These are phyloP conservation scores for Melieria crassipennis DNA, from an alignment of 2,888 invertebrate species.

Conservation along the genomic window DNA sequence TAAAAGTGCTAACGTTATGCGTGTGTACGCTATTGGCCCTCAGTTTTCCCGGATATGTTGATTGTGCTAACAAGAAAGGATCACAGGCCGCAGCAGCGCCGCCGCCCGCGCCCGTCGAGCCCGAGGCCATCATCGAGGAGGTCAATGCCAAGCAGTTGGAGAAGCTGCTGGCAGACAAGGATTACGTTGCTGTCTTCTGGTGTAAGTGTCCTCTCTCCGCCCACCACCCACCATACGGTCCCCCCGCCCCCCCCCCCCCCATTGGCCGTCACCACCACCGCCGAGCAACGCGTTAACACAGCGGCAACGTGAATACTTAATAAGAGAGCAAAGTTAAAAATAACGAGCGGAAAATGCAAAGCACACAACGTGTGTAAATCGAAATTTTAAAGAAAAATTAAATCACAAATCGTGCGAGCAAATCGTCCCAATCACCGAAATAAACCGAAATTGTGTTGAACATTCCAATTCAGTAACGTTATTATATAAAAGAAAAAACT, in stretches of 20 bases:
- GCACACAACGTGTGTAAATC: too few species aligned
- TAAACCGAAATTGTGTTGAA: slow-evolving; percentile 26
- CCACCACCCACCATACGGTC: neutral
- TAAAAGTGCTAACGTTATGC: slow-evolving; percentile 64
- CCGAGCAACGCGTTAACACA: too few species aligned
- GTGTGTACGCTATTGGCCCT: slow-evolving; percentile 64
- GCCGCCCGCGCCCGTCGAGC: slow-evolving; percentile 58
- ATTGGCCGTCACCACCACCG: neutral
- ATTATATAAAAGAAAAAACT: slow-evolving; percentile 10
- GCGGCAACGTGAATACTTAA: too few species aligned
- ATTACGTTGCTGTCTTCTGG: slow-evolving; percentile 95
- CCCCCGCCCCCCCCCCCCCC: neutral
- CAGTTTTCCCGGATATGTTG: slow-evolving; percentile 65
- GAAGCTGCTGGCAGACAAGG: slow-evolving; percentile 87
- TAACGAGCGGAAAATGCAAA: too few species aligned
- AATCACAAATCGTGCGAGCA: neutral
- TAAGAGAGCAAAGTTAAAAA: too few species aligned
- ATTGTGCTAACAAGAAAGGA: slow-evolving; percentile 63
- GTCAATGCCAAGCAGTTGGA: slow-evolving; percentile 93
- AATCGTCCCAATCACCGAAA: neutral
- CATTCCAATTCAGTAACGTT: slow-evolving; percentile 29
- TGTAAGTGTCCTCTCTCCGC: slow-evolving; percentile 76
- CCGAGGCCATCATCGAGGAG: slow-evolving; percentile 88
- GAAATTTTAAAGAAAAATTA: slow-evolving; percentile 20
- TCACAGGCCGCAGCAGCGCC: slow-evolving; percentile 61